A percentile compares a stretch with the other conserved stretches of the same genome.
Evolutionary conservation across 2,888 invertebrate genomes (phyloP).

Genomic region (Ethmia dodecea): DNA sequence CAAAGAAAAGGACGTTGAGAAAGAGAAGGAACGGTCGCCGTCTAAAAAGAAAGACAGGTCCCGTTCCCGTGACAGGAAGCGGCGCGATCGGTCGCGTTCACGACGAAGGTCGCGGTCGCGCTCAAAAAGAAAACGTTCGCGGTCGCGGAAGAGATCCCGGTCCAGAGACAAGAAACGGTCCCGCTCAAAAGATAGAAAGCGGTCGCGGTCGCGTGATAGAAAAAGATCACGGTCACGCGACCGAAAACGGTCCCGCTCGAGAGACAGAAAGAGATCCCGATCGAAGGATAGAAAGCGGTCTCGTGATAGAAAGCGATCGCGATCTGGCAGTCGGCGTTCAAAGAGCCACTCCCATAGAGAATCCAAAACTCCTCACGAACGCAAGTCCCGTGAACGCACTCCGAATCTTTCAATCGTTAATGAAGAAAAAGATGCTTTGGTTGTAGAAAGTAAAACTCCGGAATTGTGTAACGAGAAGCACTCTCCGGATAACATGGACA

Average conservation of each 20-base stretch:
- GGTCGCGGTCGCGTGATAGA: constrained; percentile 76
- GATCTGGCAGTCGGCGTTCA: constrained; percentile 57
- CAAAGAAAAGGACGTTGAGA: constrained; percentile 27
- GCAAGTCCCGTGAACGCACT: constrained; percentile 55
- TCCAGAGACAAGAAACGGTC: constrained; percentile 64
- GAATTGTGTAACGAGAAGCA: constrained; percentile 68
- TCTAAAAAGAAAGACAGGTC: constrained; percentile 66
- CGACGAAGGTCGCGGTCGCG: constrained; percentile 79
- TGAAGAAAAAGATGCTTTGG: constrained; percentile 42
- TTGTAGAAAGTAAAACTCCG: constrained; percentile 37
- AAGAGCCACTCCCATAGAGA: constrained; percentile 61
- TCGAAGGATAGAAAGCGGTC: constrained; percentile 67
- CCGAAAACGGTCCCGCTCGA: constrained; percentile 62
- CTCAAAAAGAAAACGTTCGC: constrained; percentile 64
- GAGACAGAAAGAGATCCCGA: constrained; percentile 65
- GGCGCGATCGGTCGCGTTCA: constrained; percentile 75
- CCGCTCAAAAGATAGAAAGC: constrained; percentile 73
- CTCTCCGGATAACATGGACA: constrained; percentile 87
- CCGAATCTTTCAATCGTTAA: constrained; percentile 43
- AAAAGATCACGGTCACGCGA: constrained; percentile 76
- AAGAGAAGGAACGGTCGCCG: constrained; percentile 39
- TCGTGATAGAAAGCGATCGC: constrained; percentile 62
- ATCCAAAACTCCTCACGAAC: constrained; percentile 59
- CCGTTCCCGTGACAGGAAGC: constrained; percentile 61
- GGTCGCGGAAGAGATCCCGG: constrained; percentile 57